Evolutionary conservation across 1,140 invertebrate genomes (phyloP).

Genomic region (Lepidurus couesii): DNA sequence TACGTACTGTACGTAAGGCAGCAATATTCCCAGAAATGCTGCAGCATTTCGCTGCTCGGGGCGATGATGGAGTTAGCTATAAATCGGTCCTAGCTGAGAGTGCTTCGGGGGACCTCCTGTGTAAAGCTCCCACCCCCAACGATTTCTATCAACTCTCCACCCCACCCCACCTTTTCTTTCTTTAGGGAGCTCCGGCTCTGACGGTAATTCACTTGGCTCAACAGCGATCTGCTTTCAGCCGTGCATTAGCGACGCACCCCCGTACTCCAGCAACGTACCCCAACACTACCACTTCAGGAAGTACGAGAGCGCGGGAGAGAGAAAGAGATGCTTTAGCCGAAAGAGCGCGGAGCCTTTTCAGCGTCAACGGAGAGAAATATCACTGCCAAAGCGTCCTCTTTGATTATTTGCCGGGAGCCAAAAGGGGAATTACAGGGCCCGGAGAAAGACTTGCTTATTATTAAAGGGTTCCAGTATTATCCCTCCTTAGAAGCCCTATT

Average conservation of each 20-base stretch:
- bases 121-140: not conserved
- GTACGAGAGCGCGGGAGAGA: not conserved
- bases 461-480: too few species aligned
- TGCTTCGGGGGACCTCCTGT: not conserved
- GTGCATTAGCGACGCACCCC: constrained; percentile 20
- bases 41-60: not conserved
- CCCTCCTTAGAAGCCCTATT: too few species aligned
- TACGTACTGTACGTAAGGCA: not conserved
- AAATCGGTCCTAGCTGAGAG: constrained; percentile 16
- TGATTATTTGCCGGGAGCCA: too few species aligned
- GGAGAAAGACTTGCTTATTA: too few species aligned
- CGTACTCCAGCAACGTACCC: constrained; percentile 11
- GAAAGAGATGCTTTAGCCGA: constrained; percentile 1
- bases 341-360: not conserved
- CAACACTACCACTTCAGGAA: constrained; percentile 12
- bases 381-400: too few species aligned
- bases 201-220: constrained; percentile 21
- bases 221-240: constrained; percentile 20
- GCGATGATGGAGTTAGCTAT: constrained; percentile 18
- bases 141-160: constrained; percentile 9
- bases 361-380: not conserved
- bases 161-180: constrained; percentile 12
- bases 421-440: too few species aligned
- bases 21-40: constrained; percentile 9
- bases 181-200: constrained; percentile 6